Evolutionary conservation across 2,888 invertebrate species (phyloP).

Genomic region (Bembecia ichneumoniformis): DNA sequence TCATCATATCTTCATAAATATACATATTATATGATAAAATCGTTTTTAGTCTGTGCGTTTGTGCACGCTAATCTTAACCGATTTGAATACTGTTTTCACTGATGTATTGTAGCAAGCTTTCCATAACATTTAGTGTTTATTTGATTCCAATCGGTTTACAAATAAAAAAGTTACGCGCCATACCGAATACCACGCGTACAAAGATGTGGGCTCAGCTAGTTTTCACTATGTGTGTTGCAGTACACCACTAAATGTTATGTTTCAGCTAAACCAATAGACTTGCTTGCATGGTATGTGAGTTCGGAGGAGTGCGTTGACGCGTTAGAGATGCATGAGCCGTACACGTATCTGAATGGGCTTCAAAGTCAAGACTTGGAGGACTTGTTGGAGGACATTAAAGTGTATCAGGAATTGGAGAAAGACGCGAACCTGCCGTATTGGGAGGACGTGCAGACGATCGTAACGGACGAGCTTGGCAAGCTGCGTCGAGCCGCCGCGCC

Average conservation of each 20-base stretch:
- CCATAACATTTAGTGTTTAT: no score
- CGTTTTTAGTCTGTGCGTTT: no score
- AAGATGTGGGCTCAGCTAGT: no score
- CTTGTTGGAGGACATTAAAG: constrained; percentile 94
- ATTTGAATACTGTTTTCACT: no score
- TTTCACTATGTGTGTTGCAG: no score
- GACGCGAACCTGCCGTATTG: constrained; percentile 92
- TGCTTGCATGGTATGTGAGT: constrained; percentile 95
- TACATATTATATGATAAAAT: no score
- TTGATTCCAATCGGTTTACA: no score
- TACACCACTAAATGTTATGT: constrained; percentile 3
- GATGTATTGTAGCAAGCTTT: no score
- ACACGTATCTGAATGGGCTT: constrained; percentile 93
- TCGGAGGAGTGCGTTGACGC: constrained; percentile 90
- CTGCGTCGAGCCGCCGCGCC: constrained; percentile 81
- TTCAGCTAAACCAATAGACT: constrained; percentile 96
- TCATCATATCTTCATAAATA: no score
- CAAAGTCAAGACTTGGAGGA: constrained; percentile 94
- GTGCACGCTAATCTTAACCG: no score
- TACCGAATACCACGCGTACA: no score
- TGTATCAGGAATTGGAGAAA: constrained; percentile 92
- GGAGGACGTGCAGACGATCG: constrained; percentile 96
- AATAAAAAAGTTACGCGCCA: no score
- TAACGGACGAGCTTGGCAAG: constrained; percentile 92
- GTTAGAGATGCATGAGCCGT: constrained; percentile 98